These are phyloP conservation scores for Athrips mouffetella DNA, from an alignment of 2,888 invertebrate genomes.

Conservation along the genomic window DNA sequence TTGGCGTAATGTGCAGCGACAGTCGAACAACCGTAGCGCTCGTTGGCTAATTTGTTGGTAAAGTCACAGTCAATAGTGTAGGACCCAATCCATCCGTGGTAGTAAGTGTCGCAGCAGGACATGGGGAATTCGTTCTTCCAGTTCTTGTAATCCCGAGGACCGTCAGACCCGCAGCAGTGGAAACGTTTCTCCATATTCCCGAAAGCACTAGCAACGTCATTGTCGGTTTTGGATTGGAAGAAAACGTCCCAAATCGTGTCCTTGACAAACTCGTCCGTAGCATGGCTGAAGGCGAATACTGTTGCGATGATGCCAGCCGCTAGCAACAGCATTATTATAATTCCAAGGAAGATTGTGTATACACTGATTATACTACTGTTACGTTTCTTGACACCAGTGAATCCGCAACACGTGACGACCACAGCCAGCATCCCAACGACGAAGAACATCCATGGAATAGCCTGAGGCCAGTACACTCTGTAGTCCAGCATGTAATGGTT, in stretches of 20 bases:
- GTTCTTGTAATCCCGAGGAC: slow-evolving; percentile 63
- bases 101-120: slow-evolving; percentile 66
- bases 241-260: slow-evolving; percentile 67
- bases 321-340: slow-evolving; percentile 43
- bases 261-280: slow-evolving; percentile 57
- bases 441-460: slow-evolving; percentile 66
- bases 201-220: slow-evolving; percentile 42
- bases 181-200: slow-evolving; percentile 55
- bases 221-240: slow-evolving; percentile 49
- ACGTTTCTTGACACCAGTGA: slow-evolving; percentile 48
- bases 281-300: slow-evolving; percentile 53
- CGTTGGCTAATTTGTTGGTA: slow-evolving; percentile 64
- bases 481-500: slow-evolving; percentile 66
- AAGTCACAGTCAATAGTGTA: slow-evolving; percentile 60
- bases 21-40: slow-evolving; percentile 59
- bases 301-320: slow-evolving; percentile 49
- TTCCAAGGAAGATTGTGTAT: slow-evolving; percentile 44
- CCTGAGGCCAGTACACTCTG: slow-evolving; percentile 68
- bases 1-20: slow-evolving; percentile 59
- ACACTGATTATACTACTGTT: slow-evolving; percentile 45
- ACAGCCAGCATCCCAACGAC: slow-evolving; percentile 52
- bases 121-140: slow-evolving; percentile 58
- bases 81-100: slow-evolving; percentile 55
- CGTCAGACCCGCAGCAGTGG: slow-evolving; percentile 65
- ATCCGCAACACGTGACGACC: slow-evolving; percentile 53